Evolutionary conservation across 2,113 vertebrate species (phyloP).

Genomic region (Boleophthalmus pectinirostris): DNA sequence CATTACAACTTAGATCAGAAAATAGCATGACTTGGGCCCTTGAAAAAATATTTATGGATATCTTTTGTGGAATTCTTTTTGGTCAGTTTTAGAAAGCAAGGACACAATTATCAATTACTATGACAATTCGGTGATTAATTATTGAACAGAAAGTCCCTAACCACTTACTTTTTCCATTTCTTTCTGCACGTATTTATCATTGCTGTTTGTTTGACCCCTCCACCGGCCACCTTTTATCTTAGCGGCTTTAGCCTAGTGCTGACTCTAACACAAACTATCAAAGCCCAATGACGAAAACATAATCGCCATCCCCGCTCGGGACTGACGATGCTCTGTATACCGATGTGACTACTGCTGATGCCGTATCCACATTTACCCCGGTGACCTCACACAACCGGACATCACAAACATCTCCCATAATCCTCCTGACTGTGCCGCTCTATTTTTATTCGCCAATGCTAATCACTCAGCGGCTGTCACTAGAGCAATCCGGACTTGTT

Average conservation of each 20-base stretch:
- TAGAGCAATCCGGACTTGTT: slow-evolving; percentile 43
- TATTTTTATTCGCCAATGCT: slow-evolving; percentile 47
- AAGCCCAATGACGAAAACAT: neutral
- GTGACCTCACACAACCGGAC: slow-evolving; percentile 7
- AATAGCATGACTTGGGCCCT: too few species aligned
- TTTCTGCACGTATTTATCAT: neutral
- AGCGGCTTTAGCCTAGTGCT: neutral
- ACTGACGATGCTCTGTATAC: neutral
- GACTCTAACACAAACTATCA: neutral
- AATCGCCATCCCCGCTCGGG: neutral
- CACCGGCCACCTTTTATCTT: neutral
- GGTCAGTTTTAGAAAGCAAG: neutral
- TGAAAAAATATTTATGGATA: neutral
- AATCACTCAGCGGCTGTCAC: slow-evolving; percentile 36
- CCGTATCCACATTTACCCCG: slow-evolving; percentile 22
- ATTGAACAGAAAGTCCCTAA: neutral
- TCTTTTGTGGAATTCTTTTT: neutral
- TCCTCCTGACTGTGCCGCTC: slow-evolving; percentile 18
- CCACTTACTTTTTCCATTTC: slow-evolving; percentile 3
- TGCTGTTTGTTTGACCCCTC: neutral
- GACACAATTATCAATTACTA: neutral
- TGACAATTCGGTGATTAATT: neutral
- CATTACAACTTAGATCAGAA: too few species aligned
- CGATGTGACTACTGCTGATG: neutral
- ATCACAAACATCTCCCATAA: slow-evolving; percentile 7